Percentiles rank a stretch among this genome's conserved stretches.
phyloP scores from a whole-genome alignment of 2,797 vertebrate genomes.

The Chrysolophus pictus region DNA sequence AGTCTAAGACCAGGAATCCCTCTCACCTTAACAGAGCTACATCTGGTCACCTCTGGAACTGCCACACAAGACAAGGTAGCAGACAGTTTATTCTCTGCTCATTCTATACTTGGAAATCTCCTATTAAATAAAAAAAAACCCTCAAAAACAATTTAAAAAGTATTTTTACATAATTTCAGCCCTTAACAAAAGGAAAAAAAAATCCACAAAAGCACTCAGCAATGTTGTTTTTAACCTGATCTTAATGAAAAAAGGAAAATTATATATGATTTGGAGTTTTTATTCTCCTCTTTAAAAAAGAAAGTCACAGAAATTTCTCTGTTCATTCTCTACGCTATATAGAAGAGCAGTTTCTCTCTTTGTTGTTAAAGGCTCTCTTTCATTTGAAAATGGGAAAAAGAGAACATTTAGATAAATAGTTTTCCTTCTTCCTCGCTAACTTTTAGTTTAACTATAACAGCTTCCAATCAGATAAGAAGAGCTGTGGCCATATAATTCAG shows the following conservation, averaged over 20 bases:
- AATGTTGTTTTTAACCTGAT: background rate
- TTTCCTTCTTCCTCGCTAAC: background rate
- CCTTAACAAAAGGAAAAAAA: background rate
- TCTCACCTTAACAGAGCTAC: conserved; percentile 52
- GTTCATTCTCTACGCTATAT: background rate
- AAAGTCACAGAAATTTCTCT: background rate
- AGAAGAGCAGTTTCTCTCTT: background rate
- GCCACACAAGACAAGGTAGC: conserved; percentile 23
- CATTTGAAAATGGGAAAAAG: background rate
- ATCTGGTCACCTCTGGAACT: conserved; percentile 33
- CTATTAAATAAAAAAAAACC: conserved; percentile 39
- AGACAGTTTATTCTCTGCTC: conserved; percentile 25
- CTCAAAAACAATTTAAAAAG: background rate
- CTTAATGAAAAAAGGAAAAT: background rate
- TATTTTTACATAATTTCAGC: background rate
- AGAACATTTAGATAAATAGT: background rate
- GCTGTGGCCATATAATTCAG: background rate
- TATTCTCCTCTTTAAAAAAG: background rate
- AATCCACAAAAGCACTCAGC: background rate
- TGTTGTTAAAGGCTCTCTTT: background rate
- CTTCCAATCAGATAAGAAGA: conserved; percentile 5
- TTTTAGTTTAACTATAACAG: background rate
- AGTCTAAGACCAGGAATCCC: conserved; percentile 13
- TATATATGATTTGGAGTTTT: background rate
- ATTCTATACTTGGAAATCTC: conserved; percentile 23